phyloP scores from a whole-genome alignment of 2,888 invertebrate species.

The Lithophane semibrunnea region DNA sequence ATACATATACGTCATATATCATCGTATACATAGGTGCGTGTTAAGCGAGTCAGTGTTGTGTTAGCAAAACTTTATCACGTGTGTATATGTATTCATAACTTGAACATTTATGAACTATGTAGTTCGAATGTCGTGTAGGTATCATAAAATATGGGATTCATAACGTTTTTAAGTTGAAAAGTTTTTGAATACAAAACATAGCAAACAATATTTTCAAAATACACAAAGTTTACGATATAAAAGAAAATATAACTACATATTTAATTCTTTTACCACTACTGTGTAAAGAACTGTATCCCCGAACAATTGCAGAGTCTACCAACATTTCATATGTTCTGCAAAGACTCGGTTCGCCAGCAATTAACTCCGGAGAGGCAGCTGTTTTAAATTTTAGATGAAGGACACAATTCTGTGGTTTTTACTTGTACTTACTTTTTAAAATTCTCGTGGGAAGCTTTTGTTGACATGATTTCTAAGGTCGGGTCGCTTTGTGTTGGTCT shows the following conservation, averaged over 20 bases:
- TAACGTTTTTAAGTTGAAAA: not conserved
- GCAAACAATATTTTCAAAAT: not conserved
- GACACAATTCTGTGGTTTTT: constrained; percentile 71
- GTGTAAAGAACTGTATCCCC: constrained; percentile 20
- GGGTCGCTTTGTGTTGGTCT: constrained; percentile 37
- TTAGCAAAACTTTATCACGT: constrained; percentile 29
- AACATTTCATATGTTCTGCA: constrained; percentile 41
- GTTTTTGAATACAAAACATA: constrained; percentile 12
- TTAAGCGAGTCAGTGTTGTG: constrained; percentile 13
- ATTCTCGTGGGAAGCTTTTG: constrained; percentile 67
- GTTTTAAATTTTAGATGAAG: constrained; percentile 77
- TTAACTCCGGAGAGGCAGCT: constrained; percentile 68
- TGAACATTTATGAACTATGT: not conserved
- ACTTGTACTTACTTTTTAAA: constrained; percentile 71
- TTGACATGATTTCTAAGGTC: constrained; percentile 56
- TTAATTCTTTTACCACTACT: constrained; percentile 33
- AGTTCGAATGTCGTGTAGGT: not conserved
- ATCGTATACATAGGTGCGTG: not conserved
- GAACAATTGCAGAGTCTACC: constrained; percentile 38
- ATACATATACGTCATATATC: not conserved
- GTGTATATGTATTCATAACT: not conserved
- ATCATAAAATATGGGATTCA: constrained; percentile 10
- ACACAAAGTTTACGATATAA: not conserved
- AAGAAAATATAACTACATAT: constrained; percentile 29
- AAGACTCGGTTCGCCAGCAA: constrained; percentile 69